Base-by-base conservation (phyloP, 2,888 invertebrate genomes). In the Melanostoma scalare region DNA sequence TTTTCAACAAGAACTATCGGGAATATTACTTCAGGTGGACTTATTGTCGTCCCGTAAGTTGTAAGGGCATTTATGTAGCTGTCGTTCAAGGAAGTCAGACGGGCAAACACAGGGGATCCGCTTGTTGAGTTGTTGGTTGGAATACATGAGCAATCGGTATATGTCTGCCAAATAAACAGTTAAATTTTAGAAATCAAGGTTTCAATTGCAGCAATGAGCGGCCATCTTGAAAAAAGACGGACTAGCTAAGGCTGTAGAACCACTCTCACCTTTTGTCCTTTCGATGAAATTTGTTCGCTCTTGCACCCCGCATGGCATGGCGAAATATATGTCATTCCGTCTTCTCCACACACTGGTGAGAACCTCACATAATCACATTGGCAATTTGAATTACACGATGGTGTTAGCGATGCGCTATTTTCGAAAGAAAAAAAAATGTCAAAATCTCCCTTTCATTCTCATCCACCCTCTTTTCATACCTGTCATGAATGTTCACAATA, bases 261-360 rank as follows among this genome's bases (percentile, higher is more conserved):
- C 1, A 20, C 20, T 20, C 84, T 77, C 53, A 93, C 91, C 90
- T 92, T 92, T 36, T 90, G 90, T 40, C 92, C 92, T 85, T 92
- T 92, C 3, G 87, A 36, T 0, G 88, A 88, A 6, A 89, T 88
- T 48, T 90, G 88, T 84, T 92, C 90, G 33, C 90, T 89, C 61
- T 90, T 92, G 88, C 96, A 96, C 4, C 96, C 96, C 30, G 96
- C 96, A 88, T 96, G 95, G 88, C 96, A 96, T 4, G 96, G 94
- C 0, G 95, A 96, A 86, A 96, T 96, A 88, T 94, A 96, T 2
- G 94, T 94, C 86, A 93, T 92, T 0, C 93, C 93, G 81, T 93
- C 93, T 82, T 93, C 92, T 3, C 94, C 93, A 88, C 95, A 96
- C 0, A 96, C 94, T 0, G 96, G 95, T 61, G 95, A 94, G 88